A percentile compares a stretch with the other conserved stretches of the same genome.
Evolutionary conservation across 2,113 vertebrate genomes (phyloP).

Genomic region (Promerops cafer): DNA sequence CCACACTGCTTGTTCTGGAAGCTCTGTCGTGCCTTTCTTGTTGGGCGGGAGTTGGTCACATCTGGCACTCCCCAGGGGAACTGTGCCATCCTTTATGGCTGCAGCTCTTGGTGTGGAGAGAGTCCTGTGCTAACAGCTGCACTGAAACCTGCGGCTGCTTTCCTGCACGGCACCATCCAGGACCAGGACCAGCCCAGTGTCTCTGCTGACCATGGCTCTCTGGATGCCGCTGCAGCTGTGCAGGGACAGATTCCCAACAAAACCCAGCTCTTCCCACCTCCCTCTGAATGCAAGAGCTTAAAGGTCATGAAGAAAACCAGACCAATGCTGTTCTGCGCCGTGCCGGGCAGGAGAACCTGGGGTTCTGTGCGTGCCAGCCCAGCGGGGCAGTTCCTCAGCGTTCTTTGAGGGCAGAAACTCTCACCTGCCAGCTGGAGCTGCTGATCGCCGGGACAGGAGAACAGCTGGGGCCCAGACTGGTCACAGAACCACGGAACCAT

Average conservation of each 20-base stretch:
- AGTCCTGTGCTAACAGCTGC: neutral
- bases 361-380: neutral
- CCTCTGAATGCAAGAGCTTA: neutral
- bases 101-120: neutral
- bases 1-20: neutral
- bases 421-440: neutral
- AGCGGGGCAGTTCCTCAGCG: fast-evolving
- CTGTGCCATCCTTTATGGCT: neutral
- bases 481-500: neutral
- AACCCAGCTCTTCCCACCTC: neutral
- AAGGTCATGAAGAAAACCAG: neutral
- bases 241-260: neutral
- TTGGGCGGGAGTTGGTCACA: too few relatives aligned
- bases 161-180: neutral
- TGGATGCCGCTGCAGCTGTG: neutral
- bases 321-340: neutral
- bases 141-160: fast-evolving
- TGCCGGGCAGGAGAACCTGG: neutral
- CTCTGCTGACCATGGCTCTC: neutral
- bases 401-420: neutral
- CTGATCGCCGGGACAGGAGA: neutral
- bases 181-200: fast-evolving
- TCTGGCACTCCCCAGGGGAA: neutral
- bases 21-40: neutral
- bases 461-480: too few relatives aligned